Percentiles rank a stretch among this genome's conserved stretches.
These are phyloP conservation scores for Bubo blakistoni DNA, from an alignment of 2,113 vertebrate species.

Conservation along the genomic window DNA sequence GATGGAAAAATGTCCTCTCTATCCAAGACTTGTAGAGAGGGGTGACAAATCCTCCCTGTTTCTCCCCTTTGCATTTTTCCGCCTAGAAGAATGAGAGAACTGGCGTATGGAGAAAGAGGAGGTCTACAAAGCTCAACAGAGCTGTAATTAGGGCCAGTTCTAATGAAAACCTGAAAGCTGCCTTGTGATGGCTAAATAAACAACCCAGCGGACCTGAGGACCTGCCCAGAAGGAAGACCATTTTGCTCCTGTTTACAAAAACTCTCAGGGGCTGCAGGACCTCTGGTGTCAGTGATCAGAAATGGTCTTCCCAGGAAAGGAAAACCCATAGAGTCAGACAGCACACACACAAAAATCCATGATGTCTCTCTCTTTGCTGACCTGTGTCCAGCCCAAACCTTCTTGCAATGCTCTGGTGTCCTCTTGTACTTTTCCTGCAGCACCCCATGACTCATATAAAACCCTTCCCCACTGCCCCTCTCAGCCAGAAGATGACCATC, in stretches of 20 bases:
- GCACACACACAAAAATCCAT: too few species aligned
- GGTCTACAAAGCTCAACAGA: not conserved
- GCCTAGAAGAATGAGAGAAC: not conserved
- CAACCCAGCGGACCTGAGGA: accelerated
- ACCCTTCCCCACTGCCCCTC: not conserved
- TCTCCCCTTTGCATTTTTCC: not conserved
- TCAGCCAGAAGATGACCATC: not conserved
- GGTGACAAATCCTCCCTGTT: not conserved
- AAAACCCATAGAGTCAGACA: not conserved
- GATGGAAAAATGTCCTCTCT: not conserved
- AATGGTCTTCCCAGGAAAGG: not conserved
- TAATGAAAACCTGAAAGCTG: not conserved
- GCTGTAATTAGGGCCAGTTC: not conserved
- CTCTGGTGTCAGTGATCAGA: not conserved
- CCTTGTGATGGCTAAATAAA: not conserved
- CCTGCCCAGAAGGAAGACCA: not conserved
- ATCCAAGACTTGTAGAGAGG: not conserved
- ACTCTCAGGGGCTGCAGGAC: not conserved
- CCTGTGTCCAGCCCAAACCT: not conserved
- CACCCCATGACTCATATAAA: not conserved
- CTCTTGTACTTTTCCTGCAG: not conserved
- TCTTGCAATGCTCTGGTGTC: not conserved
- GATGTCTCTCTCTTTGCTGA: not conserved
- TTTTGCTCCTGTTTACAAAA: not conserved
- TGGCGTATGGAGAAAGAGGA: not conserved